phyloP scores from a whole-genome alignment of 2,113 vertebrate genomes.

The Aldabrachelys gigantea region DNA sequence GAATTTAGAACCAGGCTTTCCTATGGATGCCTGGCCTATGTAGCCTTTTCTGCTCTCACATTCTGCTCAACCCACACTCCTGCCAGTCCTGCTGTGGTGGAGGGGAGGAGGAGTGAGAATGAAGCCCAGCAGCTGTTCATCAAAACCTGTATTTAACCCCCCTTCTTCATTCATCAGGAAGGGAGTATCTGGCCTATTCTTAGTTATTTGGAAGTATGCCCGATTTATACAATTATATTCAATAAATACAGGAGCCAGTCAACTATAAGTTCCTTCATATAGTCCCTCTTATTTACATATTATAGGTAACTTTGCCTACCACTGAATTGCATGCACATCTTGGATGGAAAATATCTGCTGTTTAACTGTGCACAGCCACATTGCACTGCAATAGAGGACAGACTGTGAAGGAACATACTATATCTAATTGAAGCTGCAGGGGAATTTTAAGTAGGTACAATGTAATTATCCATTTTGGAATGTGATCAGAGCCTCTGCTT shows the following conservation, averaged over 20 bases:
- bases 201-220: neutral
- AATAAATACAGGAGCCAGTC: neutral
- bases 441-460: neutral
- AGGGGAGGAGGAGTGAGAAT: neutral
- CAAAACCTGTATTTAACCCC: neutral
- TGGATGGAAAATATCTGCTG: neutral
- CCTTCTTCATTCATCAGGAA: neutral
- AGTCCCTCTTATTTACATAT: neutral
- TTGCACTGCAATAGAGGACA: neutral
- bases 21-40: neutral
- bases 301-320: neutral
- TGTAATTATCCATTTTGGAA: neutral
- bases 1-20: neutral
- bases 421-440: neutral
- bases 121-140: neutral
- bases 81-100: neutral
- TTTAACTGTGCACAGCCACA: neutral
- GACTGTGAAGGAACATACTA: neutral
- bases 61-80: neutral
- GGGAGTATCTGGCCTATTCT: rapidly evolving
- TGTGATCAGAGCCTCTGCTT: neutral
- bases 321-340: rapidly evolving
- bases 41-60: neutral
- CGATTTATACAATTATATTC: neutral
- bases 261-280: neutral